These are phyloP conservation scores for Malurus melanocephalus DNA, from an alignment of 2,113 vertebrate genomes.

Conservation along the genomic window DNA sequence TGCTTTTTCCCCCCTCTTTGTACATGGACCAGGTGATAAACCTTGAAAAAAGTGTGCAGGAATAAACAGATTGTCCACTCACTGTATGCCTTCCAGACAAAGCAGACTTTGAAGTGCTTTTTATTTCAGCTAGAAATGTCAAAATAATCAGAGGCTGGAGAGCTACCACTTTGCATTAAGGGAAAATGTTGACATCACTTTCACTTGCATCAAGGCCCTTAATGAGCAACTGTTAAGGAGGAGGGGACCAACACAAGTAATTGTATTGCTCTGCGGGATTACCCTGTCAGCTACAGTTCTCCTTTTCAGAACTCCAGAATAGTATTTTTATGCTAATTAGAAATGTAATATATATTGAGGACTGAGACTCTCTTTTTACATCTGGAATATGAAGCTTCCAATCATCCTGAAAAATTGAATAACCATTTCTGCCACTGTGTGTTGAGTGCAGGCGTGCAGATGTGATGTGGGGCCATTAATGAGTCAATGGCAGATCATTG, in stretches of 20 bases:
- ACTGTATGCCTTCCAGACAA: not conserved
- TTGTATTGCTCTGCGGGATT: not conserved
- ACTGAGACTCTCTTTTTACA: not conserved
- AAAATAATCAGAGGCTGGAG: not conserved
- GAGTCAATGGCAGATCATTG: not conserved
- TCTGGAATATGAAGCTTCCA: not conserved
- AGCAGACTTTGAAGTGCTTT: constrained; percentile 6
- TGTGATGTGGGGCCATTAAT: not conserved
- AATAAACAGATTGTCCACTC: not conserved
- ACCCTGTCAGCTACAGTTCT: not conserved
- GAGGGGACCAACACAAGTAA: not conserved
- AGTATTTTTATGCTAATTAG: constrained; percentile 15
- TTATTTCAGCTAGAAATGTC: not conserved
- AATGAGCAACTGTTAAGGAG: constrained; percentile 21
- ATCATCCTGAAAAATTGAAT: not conserved
- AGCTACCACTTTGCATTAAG: not conserved
- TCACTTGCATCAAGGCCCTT: not conserved
- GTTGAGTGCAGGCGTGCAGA: not conserved
- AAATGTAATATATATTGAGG: not conserved
- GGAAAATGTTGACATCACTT: not conserved
- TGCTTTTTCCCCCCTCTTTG: accelerated
- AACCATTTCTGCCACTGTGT: not conserved
- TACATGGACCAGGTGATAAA: not conserved
- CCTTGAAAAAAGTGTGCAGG: not conserved
- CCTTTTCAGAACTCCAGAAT: not conserved